These are phyloP conservation scores for Botia kubotai DNA, from an alignment of 2,797 vertebrate species.

Conservation along the genomic window DNA sequence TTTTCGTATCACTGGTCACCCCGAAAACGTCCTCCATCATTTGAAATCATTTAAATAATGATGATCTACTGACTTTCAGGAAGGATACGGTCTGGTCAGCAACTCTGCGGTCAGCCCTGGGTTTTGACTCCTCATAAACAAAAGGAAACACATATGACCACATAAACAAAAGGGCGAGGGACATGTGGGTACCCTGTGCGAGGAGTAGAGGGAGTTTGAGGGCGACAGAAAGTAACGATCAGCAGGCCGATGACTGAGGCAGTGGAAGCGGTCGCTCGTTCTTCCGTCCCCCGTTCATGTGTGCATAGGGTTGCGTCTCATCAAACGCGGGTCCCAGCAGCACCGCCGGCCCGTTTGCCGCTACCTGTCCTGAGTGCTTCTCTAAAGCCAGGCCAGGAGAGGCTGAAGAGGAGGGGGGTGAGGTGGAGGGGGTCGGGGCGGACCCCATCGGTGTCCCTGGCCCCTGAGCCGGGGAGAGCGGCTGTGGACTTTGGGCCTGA, in stretches of 20 bases:
- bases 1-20: constrained; percentile 26
- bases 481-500: constrained; percentile 77
- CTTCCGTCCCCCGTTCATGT: constrained; percentile 97
- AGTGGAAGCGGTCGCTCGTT: constrained; percentile 92
- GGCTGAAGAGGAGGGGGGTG: constrained; percentile 59
- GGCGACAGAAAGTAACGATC: constrained; percentile 71
- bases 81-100: constrained; percentile 36
- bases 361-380: constrained; percentile 89
- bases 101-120: constrained; percentile 27
- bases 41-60: constrained; percentile 45
- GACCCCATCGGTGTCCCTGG: constrained; percentile 71
- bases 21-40: constrained; percentile 46
- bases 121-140: constrained; percentile 45
- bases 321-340: constrained; percentile 90
- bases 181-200: constrained; percentile 74
- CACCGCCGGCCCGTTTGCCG: constrained; percentile 88
- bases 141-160: constrained; percentile 45
- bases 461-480: constrained; percentile 72
- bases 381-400: constrained; percentile 77
- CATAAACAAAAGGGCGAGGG: constrained; percentile 60
- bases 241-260: constrained; percentile 99
- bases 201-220: constrained; percentile 45
- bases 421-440: constrained; percentile 61
- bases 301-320: constrained; percentile 93
- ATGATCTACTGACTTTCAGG: constrained; percentile 38